These are phyloP conservation scores for Agrypnus murinus DNA, from an alignment of 2,888 invertebrate species.

Conservation along the genomic window DNA sequence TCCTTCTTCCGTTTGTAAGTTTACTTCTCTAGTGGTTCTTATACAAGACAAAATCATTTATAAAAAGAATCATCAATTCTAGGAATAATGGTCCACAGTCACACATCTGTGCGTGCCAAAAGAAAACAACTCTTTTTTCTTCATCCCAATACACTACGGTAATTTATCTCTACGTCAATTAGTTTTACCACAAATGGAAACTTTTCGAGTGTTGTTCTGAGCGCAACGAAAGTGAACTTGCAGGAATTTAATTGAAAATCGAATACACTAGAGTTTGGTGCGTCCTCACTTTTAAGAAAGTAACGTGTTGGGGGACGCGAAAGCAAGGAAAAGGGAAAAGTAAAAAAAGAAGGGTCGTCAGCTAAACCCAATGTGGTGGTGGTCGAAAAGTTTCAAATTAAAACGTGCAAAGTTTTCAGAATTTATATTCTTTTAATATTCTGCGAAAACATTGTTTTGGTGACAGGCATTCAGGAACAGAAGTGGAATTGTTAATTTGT, in stretches of 20 bases:
- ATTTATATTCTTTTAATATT: constrained; percentile 51
- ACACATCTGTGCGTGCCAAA: constrained; percentile 55
- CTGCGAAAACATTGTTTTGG: constrained; percentile 40
- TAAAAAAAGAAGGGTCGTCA: constrained; percentile 4
- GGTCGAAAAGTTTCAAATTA: constrained; percentile 51
- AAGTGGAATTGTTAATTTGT: constrained; percentile 42
- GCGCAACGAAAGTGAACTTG: constrained; percentile 48
- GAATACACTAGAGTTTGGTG: constrained; percentile 36
- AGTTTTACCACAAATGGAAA: constrained; percentile 58
- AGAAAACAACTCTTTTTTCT: constrained; percentile 53
- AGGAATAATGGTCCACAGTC: constrained; percentile 53
- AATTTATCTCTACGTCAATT: constrained; percentile 59
- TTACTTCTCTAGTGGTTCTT: constrained; percentile 31
- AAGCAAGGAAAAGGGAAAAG: background rate
- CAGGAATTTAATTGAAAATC: constrained; percentile 51
- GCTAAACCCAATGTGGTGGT: constrained; percentile 30
- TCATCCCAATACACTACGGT: constrained; percentile 52
- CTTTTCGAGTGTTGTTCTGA: constrained; percentile 49
- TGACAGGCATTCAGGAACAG: constrained; percentile 45
- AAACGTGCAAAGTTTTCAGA: constrained; percentile 46
- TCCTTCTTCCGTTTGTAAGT: constrained; percentile 35
- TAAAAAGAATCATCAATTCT: constrained; percentile 47
- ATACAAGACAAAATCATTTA: constrained; percentile 47
- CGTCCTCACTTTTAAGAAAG: constrained; percentile 7
- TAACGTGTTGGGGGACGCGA: background rate